phyloP scores from a whole-genome alignment of 2,888 invertebrate species.

The Coenonympha arcania region DNA sequence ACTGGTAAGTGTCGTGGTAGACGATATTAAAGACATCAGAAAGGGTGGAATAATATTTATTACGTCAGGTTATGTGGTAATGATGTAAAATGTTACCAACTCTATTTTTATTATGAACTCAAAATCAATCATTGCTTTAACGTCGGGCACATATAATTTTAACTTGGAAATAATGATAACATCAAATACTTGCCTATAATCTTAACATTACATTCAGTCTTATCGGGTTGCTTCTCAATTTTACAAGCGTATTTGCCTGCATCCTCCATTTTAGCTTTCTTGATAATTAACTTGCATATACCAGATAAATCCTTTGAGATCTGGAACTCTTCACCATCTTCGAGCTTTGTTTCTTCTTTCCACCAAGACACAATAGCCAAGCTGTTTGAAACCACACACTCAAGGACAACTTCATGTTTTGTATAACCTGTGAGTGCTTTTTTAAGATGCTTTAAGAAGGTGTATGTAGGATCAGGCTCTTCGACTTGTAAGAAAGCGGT shows the following conservation, averaged over 20 bases:
- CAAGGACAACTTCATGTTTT: slow-evolving; percentile 90
- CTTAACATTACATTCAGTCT: slow-evolving; percentile 85
- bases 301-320: slow-evolving; percentile 96
- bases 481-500: slow-evolving; percentile 96
- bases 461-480: slow-evolving; percentile 95
- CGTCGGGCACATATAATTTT: no score
- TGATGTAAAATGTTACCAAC: no score
- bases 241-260: slow-evolving; percentile 91
- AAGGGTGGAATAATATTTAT: no score
- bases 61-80: no score
- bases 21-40: no score
- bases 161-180: background rate
- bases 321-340: slow-evolving; percentile 86
- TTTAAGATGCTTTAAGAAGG: slow-evolving; percentile 91
- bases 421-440: slow-evolving; percentile 92
- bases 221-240: slow-evolving; percentile 90
- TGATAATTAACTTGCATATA: slow-evolving; percentile 89
- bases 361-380: slow-evolving; percentile 97
- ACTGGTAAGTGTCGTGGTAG: no score
- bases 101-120: no score
- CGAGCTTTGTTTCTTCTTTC: slow-evolving; percentile 84
- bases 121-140: no score
- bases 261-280: slow-evolving; percentile 86
- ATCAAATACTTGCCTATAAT: slow-evolving; percentile 77
- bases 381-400: slow-evolving; percentile 94